Evolutionary conservation across 30 jellyfish, hydroid and myxozoan species (phyloP), one percentile per base, ranked within the genome.

Genomic region (Cassiopea xamachana): DNA sequence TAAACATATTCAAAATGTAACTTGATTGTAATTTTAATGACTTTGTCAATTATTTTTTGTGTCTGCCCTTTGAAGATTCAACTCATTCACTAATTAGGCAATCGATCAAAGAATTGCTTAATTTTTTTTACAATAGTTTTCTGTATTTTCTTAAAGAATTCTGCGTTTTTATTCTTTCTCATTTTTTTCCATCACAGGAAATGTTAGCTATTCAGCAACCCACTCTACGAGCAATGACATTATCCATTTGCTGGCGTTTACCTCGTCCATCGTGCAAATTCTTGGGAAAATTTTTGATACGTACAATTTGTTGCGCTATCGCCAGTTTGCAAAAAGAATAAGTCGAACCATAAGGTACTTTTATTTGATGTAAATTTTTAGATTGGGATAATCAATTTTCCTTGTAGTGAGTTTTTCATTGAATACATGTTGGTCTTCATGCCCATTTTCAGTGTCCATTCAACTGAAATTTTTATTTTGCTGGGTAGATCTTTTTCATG

Each of bases 211-310:
- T 76, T 64, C 89, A 0, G 89, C 90, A 8, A 47, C 93, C 13
- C 59, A 19, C 16, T 69, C 98, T 4, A 73, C 92, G 17, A 94
- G 98, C 77, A 69, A 78, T 70, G 98, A 91, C 69, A 68, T 94
- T 46, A 59, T 91, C 73, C 89, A 89, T 8, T 72, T 90, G 73
- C 62, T 94, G 43, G 94, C 98, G 44, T 94, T 90, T 80, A 17
- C 97, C n/a, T 90, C 98, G 1, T 87, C 93, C 80, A n/a, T 91
- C 79, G 94, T 94, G n/a, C 89, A 75, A 27, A 87, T 94, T 48
- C 97, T 94, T 50, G 98, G 95, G 10, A 89, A 87, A 84, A 83
- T 94, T 58, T 94, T 90, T 70, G 98, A 94, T 7, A 94, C 98
- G 58, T 94, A 90, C 92, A 90, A 91, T 77, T 27, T 86, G 85